These are phyloP conservation scores for Mimachlamys varia DNA, from an alignment of 2,888 invertebrate genomes.

Conservation along the genomic window DNA sequence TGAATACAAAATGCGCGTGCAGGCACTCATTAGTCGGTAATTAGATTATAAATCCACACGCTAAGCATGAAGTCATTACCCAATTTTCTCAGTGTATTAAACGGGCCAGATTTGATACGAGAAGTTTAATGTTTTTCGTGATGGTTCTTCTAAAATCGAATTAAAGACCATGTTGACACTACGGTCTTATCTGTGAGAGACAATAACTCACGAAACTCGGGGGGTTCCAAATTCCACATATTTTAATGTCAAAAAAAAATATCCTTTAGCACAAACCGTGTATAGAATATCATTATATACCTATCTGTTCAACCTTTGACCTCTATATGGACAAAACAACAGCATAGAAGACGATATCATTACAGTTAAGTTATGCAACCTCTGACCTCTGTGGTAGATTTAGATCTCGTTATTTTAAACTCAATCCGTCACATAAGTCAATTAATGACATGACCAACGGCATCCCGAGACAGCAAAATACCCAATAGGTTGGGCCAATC, in stretches of 20 bases:
- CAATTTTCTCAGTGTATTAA: slow-evolving; percentile 27
- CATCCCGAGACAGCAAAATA: background rate
- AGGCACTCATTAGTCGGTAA: background rate
- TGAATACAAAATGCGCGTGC: slow-evolving; percentile 27
- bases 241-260: background rate
- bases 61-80: background rate
- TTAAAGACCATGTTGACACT: background rate
- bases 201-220: background rate
- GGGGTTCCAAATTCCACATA: slow-evolving; percentile 5
- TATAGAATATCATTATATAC: background rate
- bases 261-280: background rate
- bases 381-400: background rate
- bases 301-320: background rate
- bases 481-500: background rate
- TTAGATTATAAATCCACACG: slow-evolving; percentile 36
- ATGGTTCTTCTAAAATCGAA: background rate
- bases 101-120: background rate
- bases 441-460: slow-evolving; percentile 24
- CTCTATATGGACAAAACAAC: background rate
- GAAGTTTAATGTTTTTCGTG: background rate
- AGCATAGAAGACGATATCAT: background rate
- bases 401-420: slow-evolving; percentile 24
- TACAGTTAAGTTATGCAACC: slow-evolving; percentile 15
- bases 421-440: slow-evolving; percentile 17
- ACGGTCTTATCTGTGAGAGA: background rate